Evolutionary conservation across 23 tunicate species (phyloP), one percentile per base, ranked within the genome.

Genomic region (Clavelina lepadiformis): DNA sequence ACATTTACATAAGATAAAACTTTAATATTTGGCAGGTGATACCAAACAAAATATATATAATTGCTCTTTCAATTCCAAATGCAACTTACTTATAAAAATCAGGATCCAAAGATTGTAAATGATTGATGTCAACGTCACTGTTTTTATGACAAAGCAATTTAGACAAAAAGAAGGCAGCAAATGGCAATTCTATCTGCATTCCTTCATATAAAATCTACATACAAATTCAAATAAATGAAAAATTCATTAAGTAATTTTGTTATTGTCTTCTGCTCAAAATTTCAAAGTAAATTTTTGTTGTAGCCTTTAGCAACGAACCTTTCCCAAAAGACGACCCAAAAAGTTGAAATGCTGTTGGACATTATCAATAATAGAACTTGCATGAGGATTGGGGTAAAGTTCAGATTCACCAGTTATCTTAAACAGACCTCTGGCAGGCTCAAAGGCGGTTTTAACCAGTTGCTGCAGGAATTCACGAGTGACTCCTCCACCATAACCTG

Each of bases 91-190:
- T 80, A 77, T 88, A 88, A 37, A 69, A 88, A 45, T 88, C 96
- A 19, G 96, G 87, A 68, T 88, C 96, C 3, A 88, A 74, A 6
- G 88, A 80, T 31, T 80, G 87, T 7, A 88, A 60, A 74, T 88
- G 82, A 51, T 88, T 88, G 78, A 88, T 88, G 35, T 88, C 96
- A 33, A 88, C 87, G 38, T 88, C 85, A 36, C 63, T 56, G 75
- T 34, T 66, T 41, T 61, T 63, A 54, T 51, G 56, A 5, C 80
- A 75, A 3, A 79, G 77, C 0, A 88, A 29, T 62, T 88, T 88
- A 74, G 82, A 73, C 37, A 88, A 82, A 57, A 88, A 88, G 82
- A 88, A 80, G 2, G 82, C 71, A 29, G 96, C 96, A 33, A 88
- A 80, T 2, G 88, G 88, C 15, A 88, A 62, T 60, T 88, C 96